Conservation (phyloP, 2,113 vertebrate genomes). For the Neofelis nebulosa region DNA sequence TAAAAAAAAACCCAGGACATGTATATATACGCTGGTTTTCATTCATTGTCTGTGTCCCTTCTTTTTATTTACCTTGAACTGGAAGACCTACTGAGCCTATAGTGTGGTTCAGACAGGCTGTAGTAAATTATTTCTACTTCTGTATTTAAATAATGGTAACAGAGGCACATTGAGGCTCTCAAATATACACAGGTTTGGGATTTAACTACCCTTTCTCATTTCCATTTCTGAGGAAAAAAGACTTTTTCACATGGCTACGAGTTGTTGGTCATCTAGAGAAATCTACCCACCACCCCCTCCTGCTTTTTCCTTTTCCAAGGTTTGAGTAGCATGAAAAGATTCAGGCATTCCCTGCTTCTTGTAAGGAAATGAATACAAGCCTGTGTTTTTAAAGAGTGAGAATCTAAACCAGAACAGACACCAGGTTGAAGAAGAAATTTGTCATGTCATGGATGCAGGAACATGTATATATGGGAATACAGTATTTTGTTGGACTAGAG, state of each 20-base stretch:
- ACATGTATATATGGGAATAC: neutral
- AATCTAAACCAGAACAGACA: neutral
- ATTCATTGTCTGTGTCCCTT: neutral
- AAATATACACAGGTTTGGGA: neutral
- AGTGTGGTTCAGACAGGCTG: too few species aligned
- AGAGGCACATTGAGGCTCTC: neutral
- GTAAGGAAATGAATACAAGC: neutral
- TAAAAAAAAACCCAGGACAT: too few species aligned
- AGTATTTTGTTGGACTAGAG: neutral
- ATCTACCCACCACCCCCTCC: accelerated
- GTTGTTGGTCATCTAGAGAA: neutral
- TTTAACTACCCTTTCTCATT: neutral
- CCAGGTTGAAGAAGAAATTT: neutral
- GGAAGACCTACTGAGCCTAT: neutral
- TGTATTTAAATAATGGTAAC: neutral
- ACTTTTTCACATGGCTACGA: neutral
- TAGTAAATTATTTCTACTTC: neutral
- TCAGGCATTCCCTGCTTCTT: neutral
- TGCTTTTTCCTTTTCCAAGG: neutral
- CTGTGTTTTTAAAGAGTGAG: neutral
- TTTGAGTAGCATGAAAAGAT: neutral
- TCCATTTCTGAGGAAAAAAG: neutral
- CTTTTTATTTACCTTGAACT: neutral
- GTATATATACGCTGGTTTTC: neutral
- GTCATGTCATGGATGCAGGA: neutral